Base-by-base conservation (phyloP, 23 tunicate species). In the Phallusia fumigata region DNA sequence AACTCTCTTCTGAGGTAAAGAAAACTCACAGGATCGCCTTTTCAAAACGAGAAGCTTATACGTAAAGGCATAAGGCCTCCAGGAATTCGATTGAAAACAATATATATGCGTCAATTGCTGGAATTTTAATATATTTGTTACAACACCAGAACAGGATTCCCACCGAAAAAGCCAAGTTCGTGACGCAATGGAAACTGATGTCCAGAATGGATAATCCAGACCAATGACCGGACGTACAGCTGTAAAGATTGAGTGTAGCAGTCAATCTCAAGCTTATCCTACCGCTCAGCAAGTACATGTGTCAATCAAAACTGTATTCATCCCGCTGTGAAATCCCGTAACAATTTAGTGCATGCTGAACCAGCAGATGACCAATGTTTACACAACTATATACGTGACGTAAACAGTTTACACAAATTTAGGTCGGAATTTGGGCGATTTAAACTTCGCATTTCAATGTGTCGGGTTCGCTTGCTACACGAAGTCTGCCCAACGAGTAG, bases 201-300 rank as follows among this genome's bases (percentile, higher is more conserved):
- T 58, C 69, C 26, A 58, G 28, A 1, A 2, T 58, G 69, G 69
- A 58, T 58, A 21, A 58, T 58, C 69, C 28, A 24, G 26, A 21
- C 28, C 26, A 58, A 58, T 58, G 69, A 58, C 69, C 69, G 69
- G 69, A 58, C 15, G 13, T 58, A 16, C 69, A 58, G 69, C 69
- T 58, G 69, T 24, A 58, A 58, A 21, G 28, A 22, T 22, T 11
- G 5, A 58, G 69, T 24, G 13, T 13, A 24, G 3, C 69, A 58
- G 11, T 58, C 28, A 13, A 21, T 24, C 13, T 11, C 13, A 3
- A 16, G 69, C 11, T 58, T 24, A 58, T 58, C 69, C 69, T 22
- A 22, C 26, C 5, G 3, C 13, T 58, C 26, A 13, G 69, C 28
- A 24, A 58, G 69, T 13, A 24, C 26, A 58, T 24, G 3, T 58